phyloP scores from a whole-genome alignment of 2,113 vertebrate species.

The Canis aureus region DNA sequence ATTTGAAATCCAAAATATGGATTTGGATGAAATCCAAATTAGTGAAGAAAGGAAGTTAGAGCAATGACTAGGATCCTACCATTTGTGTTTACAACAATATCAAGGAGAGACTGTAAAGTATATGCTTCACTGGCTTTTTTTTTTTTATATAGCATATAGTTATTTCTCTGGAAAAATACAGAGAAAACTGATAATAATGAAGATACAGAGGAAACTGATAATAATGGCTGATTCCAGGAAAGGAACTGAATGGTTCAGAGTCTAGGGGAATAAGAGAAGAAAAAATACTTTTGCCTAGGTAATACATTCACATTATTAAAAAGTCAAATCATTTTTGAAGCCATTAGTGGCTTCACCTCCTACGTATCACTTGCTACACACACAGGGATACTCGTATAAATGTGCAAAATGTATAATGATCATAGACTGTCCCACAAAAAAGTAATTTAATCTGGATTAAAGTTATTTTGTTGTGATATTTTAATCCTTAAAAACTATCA shows the following conservation, averaged over 20 bases:
- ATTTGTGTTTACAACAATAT: background rate
- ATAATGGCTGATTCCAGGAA: background rate
- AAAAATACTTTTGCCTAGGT: background rate
- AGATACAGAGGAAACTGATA: background rate
- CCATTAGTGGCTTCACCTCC: background rate
- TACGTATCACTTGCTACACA: background rate
- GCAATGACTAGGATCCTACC: background rate
- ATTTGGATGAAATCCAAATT: no score
- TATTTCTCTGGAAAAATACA: background rate
- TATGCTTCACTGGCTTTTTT: background rate
- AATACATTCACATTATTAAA: background rate
- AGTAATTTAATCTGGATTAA: background rate
- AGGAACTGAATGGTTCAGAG: background rate
- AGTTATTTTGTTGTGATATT: background rate
- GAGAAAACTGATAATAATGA: background rate
- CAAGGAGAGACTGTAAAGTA: background rate
- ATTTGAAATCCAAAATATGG: background rate
- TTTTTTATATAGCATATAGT: background rate
- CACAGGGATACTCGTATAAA: background rate
- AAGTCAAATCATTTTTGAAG: background rate
- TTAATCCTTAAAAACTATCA: background rate
- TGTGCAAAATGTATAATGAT: background rate
- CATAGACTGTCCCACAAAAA: background rate
- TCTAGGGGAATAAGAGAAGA: background rate
- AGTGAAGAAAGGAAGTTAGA: background rate